These are phyloP conservation scores for Benitochromis conjunctus DNA, from an alignment of 2,113 vertebrate species.

Conservation along the genomic window DNA sequence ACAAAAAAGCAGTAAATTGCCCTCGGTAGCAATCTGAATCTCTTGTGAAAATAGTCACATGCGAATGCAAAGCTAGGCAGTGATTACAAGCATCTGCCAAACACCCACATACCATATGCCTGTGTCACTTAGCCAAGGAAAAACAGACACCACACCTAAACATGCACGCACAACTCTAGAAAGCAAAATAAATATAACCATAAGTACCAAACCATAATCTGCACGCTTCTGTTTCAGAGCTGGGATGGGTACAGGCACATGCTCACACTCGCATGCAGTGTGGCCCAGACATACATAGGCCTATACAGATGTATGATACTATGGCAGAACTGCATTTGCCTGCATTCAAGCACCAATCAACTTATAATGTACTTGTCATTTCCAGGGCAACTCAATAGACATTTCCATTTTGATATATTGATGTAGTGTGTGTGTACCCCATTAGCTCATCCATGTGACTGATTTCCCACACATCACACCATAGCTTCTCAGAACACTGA, in stretches of 20 bases:
- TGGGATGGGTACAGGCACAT: background rate
- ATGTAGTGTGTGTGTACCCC: background rate
- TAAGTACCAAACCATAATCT: background rate
- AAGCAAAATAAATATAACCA: constrained; percentile 3
- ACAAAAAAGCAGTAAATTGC: constrained; percentile 10
- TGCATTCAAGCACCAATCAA: background rate
- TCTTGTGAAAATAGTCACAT: constrained; percentile 47
- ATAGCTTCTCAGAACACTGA: background rate
- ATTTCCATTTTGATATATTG: background rate
- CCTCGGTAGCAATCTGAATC: constrained; percentile 32
- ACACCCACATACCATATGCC: constrained; percentile 64
- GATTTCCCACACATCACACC: constrained; percentile 5
- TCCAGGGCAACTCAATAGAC: background rate
- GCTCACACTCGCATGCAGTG: background rate
- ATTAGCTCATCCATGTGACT: background rate
- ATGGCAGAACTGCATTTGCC: background rate
- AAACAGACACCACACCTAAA: constrained; percentile 19
- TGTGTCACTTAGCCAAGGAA: constrained; percentile 29
- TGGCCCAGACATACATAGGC: background rate
- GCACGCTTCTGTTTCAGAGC: background rate
- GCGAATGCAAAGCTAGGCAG: constrained; percentile 42
- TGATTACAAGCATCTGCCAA: constrained; percentile 60
- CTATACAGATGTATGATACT: background rate
- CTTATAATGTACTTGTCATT: background rate
- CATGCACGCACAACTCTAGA: background rate